These are phyloP conservation scores for Pomphorhynchus laevis DNA, from an alignment of 1,140 invertebrate genomes.

Conservation along the genomic window DNA sequence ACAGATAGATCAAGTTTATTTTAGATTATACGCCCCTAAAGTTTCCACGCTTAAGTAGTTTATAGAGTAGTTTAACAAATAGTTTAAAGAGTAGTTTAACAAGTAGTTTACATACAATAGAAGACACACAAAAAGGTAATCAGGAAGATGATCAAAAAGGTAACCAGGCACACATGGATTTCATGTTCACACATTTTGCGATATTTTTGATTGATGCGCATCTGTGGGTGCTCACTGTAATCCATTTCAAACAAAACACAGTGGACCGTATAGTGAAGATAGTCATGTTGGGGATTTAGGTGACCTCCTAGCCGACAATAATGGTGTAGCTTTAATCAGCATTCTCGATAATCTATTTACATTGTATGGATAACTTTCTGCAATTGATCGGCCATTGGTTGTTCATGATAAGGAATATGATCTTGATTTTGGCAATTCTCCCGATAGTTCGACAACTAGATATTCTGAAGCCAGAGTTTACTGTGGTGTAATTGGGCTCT, in stretches of 20 bases:
- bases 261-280: slow-evolving; percentile 32
- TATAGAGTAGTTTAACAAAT: too few species aligned
- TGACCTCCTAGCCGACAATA: slow-evolving; percentile 35
- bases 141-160: slow-evolving; percentile 34
- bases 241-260: slow-evolving; percentile 43
- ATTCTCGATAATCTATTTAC: slow-evolving; percentile 36
- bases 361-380: slow-evolving; percentile 34
- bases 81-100: too few species aligned
- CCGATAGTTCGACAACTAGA: slow-evolving; percentile 22
- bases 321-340: slow-evolving; percentile 37
- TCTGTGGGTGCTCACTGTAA: slow-evolving; percentile 53
- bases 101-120: too few species aligned
- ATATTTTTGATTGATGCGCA: slow-evolving; percentile 41
- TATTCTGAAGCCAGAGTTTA: slow-evolving; percentile 23
- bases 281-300: slow-evolving; percentile 59
- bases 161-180: slow-evolving; percentile 44
- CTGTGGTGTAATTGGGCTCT: slow-evolving; percentile 21
- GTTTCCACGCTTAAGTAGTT: too few species aligned
- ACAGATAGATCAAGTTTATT: too few species aligned
- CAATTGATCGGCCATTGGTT: slow-evolving; percentile 44
- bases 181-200: slow-evolving; percentile 81
- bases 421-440: slow-evolving; percentile 20
- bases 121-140: slow-evolving; percentile 31
- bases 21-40: too few species aligned
- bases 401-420: slow-evolving; percentile 23